Evolutionary conservation across 2,113 vertebrate genomes (phyloP).

Genomic region (Chloebia gouldiae): DNA sequence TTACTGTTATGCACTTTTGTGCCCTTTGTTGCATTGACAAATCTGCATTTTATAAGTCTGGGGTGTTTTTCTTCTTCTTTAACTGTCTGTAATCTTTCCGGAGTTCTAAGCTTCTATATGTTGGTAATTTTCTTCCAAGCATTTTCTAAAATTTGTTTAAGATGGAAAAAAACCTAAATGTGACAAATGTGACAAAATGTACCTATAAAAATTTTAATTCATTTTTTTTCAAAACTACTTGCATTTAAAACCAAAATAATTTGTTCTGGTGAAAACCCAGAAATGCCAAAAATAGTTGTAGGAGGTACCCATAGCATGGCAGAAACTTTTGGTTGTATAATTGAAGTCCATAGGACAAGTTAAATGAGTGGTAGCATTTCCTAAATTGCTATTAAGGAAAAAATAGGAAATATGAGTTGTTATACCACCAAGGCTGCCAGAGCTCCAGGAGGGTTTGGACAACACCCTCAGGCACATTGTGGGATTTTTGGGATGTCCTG

Average conservation of each 20-base stretch:
- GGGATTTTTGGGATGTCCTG: background rate
- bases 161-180: background rate
- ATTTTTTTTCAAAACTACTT: background rate
- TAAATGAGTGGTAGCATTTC: background rate
- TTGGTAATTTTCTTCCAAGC: background rate
- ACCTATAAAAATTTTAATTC: background rate
- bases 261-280: background rate
- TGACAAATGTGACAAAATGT: background rate
- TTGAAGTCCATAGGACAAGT: background rate
- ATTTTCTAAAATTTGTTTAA: background rate
- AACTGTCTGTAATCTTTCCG: background rate
- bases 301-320: background rate
- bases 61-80: background rate
- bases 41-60: background rate
- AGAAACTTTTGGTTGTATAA: background rate
- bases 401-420: background rate
- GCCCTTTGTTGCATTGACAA: background rate
- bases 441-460: background rate
- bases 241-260: background rate
- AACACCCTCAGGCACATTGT: background rate
- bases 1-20: background rate
- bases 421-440: background rate
- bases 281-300: background rate
- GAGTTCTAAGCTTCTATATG: background rate
- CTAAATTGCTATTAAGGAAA: background rate